Percentiles rank a stretch among this genome's conserved stretches.
Evolutionary conservation across 2,797 vertebrate species (phyloP).

Genomic region (Semaprochilodus insignis): DNA sequence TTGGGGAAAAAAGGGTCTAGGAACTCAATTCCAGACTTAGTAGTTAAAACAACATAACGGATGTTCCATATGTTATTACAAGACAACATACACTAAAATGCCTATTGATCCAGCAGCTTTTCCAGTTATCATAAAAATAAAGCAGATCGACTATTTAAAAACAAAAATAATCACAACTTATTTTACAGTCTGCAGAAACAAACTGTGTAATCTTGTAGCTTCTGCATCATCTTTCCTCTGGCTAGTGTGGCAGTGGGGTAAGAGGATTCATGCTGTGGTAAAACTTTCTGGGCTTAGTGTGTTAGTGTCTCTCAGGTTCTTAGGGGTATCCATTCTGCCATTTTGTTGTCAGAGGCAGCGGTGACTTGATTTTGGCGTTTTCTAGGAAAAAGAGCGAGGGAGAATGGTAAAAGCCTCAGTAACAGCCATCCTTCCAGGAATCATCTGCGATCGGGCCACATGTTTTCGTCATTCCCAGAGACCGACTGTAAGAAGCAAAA

Average conservation of each 20-base stretch:
- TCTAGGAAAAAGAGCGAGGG: conserved; percentile 49
- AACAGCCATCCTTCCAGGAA: conserved; percentile 94
- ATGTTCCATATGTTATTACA: conserved; percentile 69
- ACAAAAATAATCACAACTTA: conserved; percentile 58
- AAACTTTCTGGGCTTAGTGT: conserved; percentile 15
- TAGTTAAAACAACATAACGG: conserved; percentile 62
- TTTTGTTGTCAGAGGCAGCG: conserved; percentile 59
- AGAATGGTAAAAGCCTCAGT: conserved; percentile 74
- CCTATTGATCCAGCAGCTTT: conserved; percentile 72
- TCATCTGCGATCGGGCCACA: conserved; percentile 75
- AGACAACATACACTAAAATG: conserved; percentile 67
- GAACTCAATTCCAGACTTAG: conserved; percentile 48
- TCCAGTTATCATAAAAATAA: conserved; percentile 75
- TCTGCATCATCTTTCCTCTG: conserved; percentile 20
- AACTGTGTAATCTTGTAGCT: conserved; percentile 11
- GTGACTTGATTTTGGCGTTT: conserved; percentile 56
- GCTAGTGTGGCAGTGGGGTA: conserved; percentile 19
- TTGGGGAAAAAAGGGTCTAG: conserved; percentile 62
- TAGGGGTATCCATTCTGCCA: conserved; percentile 9
- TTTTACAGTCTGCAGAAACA: conserved; percentile 23
- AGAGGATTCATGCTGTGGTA: conserved; percentile 37
- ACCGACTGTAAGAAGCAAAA: conserved; percentile 72
- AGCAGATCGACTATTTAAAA: conserved; percentile 56
- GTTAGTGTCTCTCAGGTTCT: not conserved
- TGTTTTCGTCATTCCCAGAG: conserved; percentile 80